Evolutionary conservation across 2,113 vertebrate genomes (phyloP), one percentile per base, ranked within the genome.

Genomic region (Plectropomus leopardus): DNA sequence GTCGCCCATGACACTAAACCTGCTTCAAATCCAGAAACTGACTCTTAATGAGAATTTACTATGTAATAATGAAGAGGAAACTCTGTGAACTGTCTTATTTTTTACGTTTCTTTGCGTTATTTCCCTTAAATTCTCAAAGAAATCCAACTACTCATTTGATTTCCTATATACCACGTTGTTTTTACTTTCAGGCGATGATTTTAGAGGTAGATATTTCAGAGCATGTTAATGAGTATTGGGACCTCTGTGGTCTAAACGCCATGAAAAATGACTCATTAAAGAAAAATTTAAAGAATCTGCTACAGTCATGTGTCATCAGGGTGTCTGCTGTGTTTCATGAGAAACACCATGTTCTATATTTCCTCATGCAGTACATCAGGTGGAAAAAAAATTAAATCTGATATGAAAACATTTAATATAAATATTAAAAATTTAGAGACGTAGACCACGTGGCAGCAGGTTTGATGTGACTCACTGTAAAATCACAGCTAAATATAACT

Each of bases 161-260:
- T 48, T 48, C 13, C 69, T n/a, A n/a, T n/a, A 60, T 48, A 51
- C 50, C 50, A 2, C 23, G 50, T 48, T 68, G 17, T 61, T 61
- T 32, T n/a, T 28, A n/a, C 42, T 69, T 83, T 55, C 9, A 70
- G 42, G 19, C 26, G n/a, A 19, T 16, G 7, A 36, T 28, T 61
- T 47, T 4, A 23, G 24, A 19, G 28, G 32, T 0, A 57, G 26
- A 55, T 48, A 32, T 3, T 30, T 19, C 21, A 54, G 17, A 48
- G 32, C 24, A 54, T 44, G 26, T 17, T 54, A 28, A 47, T 61
- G 30, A 70, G 64, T 54, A 57, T 8, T 30, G 53, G 17, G 45
- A 58, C 50, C n/a, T 23, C 28, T 72, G 32, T 24, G 5, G 16
- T 13, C 34, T 45, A 47, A 53, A 63, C 23, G 13, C 13, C 4